Conservation (phyloP, 2,888 invertebrate genomes). For the Melangyna quadrimaculata region DNA sequence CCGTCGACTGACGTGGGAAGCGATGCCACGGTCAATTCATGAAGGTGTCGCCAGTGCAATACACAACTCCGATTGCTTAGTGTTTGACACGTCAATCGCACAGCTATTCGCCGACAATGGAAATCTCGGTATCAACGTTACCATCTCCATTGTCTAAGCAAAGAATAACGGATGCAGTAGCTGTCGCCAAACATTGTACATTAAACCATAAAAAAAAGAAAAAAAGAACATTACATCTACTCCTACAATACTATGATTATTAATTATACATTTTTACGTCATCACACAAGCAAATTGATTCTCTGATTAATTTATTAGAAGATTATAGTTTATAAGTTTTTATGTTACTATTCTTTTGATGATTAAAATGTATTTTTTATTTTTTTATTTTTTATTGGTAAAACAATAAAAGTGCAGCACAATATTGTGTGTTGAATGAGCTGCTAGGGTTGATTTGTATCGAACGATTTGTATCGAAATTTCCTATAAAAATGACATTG, state of each 20-base stretch:
- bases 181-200: slow-evolving; percentile 68
- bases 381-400: background rate
- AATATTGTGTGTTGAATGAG: slow-evolving; percentile 3
- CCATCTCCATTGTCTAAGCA: slow-evolving; percentile 93
- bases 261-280: slow-evolving; percentile 55
- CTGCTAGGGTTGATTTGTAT: background rate
- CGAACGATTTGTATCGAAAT: background rate
- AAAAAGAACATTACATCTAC: slow-evolving; percentile 42
- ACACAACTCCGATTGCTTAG: slow-evolving; percentile 98
- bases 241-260: slow-evolving; percentile 49
- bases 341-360: slow-evolving; percentile 12
- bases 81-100: slow-evolving; percentile 99
- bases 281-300: slow-evolving; percentile 58
- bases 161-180: background rate
- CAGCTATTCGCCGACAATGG: slow-evolving; percentile 99
- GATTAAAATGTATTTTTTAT: slow-evolving; percentile 1
- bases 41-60: slow-evolving; percentile 99
- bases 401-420: background rate
- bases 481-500: background rate
- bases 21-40: slow-evolving; percentile 98
- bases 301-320: slow-evolving; percentile 50
- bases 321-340: slow-evolving; percentile 42
- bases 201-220: slow-evolving; percentile 40
- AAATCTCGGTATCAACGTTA: slow-evolving; percentile 99
- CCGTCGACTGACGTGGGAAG: slow-evolving; percentile 98